A percentile compares a stretch with the other conserved stretches of the same genome.
Conservation (phyloP, 2,113 vertebrate genomes). For the Phainopepla nitens region DNA sequence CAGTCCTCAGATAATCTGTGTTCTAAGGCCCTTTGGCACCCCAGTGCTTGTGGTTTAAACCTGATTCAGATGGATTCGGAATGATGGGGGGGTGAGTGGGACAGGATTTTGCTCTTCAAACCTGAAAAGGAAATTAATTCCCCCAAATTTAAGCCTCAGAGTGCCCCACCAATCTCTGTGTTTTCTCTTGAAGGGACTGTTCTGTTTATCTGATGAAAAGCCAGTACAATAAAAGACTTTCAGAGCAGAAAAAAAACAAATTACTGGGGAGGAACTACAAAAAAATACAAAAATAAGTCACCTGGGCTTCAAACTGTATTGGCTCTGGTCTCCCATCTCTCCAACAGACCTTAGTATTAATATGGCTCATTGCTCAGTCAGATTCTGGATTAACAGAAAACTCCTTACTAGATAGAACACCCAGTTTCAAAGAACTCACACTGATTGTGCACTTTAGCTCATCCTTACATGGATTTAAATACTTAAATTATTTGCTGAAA, state of each 20-base stretch:
- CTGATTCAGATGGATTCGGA: neutral
- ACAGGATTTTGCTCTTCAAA: neutral
- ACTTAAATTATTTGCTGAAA: neutral
- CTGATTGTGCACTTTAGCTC: neutral
- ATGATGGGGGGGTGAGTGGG: accelerated
- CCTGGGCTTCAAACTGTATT: neutral
- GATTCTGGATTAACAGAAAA: neutral
- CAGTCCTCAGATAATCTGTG: neutral
- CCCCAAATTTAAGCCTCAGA: neutral
- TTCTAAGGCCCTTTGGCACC: neutral
- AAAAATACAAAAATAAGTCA: neutral
- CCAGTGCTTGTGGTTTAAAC: neutral
- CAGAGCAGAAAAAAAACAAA: neutral
- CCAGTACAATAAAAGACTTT: neutral
- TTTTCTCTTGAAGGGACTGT: neutral
- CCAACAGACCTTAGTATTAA: neutral
- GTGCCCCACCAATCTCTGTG: too few species aligned
- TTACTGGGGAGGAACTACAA: neutral
- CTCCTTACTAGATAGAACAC: neutral
- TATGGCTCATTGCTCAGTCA: neutral
- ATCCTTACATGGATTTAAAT: neutral
- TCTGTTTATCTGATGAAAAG: neutral
- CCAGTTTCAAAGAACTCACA: neutral
- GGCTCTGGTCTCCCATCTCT: neutral
- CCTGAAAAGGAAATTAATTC: neutral